phyloP scores from a whole-genome alignment of 2,113 vertebrate species.

The Connochaetes taurinus region DNA sequence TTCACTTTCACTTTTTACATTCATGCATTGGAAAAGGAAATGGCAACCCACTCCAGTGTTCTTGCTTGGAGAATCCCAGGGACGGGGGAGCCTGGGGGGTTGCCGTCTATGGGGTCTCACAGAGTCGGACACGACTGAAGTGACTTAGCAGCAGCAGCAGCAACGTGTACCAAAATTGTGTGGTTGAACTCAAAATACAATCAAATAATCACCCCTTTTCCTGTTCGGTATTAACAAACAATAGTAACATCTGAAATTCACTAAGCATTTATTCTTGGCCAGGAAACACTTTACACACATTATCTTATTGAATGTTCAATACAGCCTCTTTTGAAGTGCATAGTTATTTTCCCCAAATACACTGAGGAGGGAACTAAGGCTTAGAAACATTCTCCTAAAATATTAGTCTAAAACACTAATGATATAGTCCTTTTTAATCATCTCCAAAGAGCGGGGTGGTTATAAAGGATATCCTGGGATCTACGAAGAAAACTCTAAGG shows the following conservation, averaged over 20 bases:
- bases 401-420: not conserved
- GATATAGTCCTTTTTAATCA: not conserved
- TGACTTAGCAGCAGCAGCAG: no score
- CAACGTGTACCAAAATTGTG: not conserved
- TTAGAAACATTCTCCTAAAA: not conserved
- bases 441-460: not conserved
- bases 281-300: not conserved
- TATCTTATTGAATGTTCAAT: not conserved
- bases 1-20: no score
- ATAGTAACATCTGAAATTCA: not conserved
- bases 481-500: not conserved
- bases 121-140: no score
- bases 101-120: no score
- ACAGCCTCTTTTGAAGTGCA: not conserved
- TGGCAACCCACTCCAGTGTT: no score
- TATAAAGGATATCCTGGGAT: not conserved
- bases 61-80: no score
- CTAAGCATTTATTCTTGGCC: not conserved
- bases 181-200: not conserved
- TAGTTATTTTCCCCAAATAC: not conserved
- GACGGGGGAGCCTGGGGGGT: no score
- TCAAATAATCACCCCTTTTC: not conserved
- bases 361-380: not conserved
- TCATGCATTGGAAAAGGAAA: no score
- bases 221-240: not conserved